Conservation (phyloP, 2,888 invertebrate species). For the Asteroscopus sphinx region DNA sequence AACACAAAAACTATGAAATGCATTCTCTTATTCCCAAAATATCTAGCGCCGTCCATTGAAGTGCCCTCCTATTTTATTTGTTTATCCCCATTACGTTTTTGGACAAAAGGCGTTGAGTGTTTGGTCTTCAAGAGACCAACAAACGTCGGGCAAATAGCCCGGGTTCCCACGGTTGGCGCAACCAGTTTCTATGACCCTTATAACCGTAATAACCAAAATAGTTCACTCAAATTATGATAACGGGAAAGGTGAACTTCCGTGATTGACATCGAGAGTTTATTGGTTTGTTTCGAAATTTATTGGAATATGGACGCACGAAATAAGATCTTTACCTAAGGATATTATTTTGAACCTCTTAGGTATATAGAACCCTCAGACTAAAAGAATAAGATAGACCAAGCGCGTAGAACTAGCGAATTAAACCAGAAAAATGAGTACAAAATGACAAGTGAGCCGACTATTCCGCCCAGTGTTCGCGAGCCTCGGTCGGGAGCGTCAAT, state of each 20-base stretch:
- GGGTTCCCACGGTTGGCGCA: conserved; percentile 78
- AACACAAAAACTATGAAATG: conserved; percentile 43
- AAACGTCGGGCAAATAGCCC: conserved; percentile 82
- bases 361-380: too few relatives aligned
- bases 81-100: conserved; percentile 87
- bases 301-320: too few relatives aligned
- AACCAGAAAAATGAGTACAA: too few relatives aligned
- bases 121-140: conserved; percentile 79
- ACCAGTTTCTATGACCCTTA: conserved; percentile 57
- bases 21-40: conserved; percentile 61
- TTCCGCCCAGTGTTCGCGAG: too few relatives aligned
- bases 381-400: too few relatives aligned
- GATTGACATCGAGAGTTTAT: conserved; percentile 28
- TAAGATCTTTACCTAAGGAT: too few relatives aligned
- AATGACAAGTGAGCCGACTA: too few relatives aligned
- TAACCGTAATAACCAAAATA: conserved; percentile 57
- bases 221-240: conserved; percentile 57
- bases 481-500: too few relatives aligned
- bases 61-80: conserved; percentile 79
- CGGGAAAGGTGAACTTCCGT: conserved; percentile 32
- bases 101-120: conserved; percentile 88
- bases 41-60: conserved; percentile 78
- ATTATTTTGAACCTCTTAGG: too few relatives aligned
- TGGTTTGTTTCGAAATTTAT: not conserved
- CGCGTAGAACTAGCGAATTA: too few relatives aligned